phyloP scores from a whole-genome alignment of 1,140 invertebrate genomes.

The Glossosoma conforme region DNA sequence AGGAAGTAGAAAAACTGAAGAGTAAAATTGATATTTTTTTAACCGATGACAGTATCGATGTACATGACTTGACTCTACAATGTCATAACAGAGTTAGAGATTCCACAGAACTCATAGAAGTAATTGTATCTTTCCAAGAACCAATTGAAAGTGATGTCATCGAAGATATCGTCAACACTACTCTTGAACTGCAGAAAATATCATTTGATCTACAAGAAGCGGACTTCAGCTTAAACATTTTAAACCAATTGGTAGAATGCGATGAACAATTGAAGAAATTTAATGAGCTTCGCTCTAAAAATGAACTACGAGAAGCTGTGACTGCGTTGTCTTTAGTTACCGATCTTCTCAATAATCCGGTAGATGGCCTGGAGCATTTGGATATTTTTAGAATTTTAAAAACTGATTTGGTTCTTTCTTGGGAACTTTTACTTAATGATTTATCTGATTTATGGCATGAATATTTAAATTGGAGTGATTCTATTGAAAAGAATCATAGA shows the following conservation, averaged over 20 bases:
- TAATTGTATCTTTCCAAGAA: conserved; percentile 48
- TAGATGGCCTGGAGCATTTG: conserved; percentile 46
- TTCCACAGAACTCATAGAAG: conserved; percentile 44
- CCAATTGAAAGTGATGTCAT: conserved; percentile 54
- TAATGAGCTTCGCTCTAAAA: conserved; percentile 43
- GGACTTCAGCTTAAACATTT: conserved; percentile 48
- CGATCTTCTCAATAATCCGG: conserved; percentile 42
- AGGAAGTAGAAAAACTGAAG: conserved; percentile 53
- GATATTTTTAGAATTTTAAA: conserved; percentile 49
- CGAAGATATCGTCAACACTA: conserved; percentile 52
- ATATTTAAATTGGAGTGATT: conserved; percentile 38
- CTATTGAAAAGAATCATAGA: conserved; percentile 23
- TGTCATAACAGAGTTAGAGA: conserved; percentile 48
- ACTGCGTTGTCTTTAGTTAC: conserved; percentile 48
- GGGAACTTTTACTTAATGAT: conserved; percentile 43
- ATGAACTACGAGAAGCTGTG: conserved; percentile 47
- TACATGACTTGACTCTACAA: conserved; percentile 47
- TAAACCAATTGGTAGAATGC: conserved; percentile 48
- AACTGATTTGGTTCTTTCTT: conserved; percentile 38
- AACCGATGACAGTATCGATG: conserved; percentile 51
- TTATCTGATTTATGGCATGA: conserved; percentile 45
- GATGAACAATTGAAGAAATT: conserved; percentile 49
- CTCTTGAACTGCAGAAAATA: conserved; percentile 51
- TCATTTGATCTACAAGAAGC: conserved; percentile 49
- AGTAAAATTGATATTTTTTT: conserved; percentile 51